A percentile compares a stretch with the other conserved stretches of the same genome.
These are phyloP conservation scores for Drosophila rubida DNA, from an alignment of 2,888 invertebrate species.

Conservation along the genomic window DNA sequence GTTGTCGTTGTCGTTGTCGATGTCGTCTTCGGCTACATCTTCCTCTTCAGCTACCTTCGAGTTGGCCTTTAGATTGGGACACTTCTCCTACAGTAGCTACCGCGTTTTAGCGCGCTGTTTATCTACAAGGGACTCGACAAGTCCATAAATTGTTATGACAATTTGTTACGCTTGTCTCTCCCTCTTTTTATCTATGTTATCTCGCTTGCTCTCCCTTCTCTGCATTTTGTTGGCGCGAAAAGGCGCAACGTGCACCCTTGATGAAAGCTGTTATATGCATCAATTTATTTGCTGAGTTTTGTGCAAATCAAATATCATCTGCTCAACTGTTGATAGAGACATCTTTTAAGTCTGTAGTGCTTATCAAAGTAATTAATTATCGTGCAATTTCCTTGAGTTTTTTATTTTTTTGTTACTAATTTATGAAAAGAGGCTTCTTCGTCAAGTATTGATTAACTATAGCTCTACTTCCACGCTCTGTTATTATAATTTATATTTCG, in stretches of 20 bases:
- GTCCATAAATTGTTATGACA: slow-evolving; percentile 71
- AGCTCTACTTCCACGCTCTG: slow-evolving; percentile 15
- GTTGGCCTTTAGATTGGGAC: slow-evolving; percentile 40
- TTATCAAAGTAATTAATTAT: background rate
- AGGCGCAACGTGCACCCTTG: slow-evolving; percentile 32
- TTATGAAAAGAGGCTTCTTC: background rate
- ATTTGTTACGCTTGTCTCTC: slow-evolving; percentile 39
- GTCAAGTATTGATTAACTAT: slow-evolving; percentile 3
- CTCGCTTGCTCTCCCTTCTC: background rate
- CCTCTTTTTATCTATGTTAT: background rate
- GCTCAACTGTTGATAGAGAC: background rate
- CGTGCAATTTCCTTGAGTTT: background rate
- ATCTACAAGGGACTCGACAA: slow-evolving; percentile 30
- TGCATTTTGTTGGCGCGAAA: slow-evolving; percentile 14
- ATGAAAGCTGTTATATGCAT: background rate
- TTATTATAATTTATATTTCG: slow-evolving; percentile 27
- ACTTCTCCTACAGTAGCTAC: slow-evolving; percentile 24
- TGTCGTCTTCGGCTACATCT: background rate
- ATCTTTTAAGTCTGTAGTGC: background rate
- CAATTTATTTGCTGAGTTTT: background rate
- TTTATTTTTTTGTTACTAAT: background rate
- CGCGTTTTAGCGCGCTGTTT: slow-evolving; percentile 18
- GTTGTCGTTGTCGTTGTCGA: too few species aligned
- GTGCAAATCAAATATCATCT: background rate
- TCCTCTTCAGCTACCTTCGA: slow-evolving; percentile 1